Percentiles rank a stretch among this genome's conserved stretches.
phyloP scores from a whole-genome alignment of 2,797 vertebrate species.

The Amphiprion clarkii region DNA sequence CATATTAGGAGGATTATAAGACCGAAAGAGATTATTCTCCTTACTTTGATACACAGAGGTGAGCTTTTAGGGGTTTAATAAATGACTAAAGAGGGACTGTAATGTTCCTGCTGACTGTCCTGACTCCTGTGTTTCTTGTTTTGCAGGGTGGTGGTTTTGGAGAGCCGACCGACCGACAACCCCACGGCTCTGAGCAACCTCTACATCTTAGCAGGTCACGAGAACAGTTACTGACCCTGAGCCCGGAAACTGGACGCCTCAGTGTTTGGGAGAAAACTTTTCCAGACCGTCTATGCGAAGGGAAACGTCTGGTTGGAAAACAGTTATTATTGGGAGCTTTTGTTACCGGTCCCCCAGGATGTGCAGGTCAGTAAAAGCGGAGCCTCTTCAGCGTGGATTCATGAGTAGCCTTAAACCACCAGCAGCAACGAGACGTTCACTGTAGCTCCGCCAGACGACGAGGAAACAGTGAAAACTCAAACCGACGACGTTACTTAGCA shows the following conservation, averaged over 20 bases:
- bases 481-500: slow-evolving; percentile 77
- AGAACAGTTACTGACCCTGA: slow-evolving; percentile 94
- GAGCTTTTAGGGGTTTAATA: no score
- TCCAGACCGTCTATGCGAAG: slow-evolving; percentile 14
- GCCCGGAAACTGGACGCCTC: slow-evolving; percentile 3
- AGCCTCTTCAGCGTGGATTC: slow-evolving; percentile 33
- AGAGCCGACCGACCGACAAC: slow-evolving; percentile 96
- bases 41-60: no score
- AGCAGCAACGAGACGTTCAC: slow-evolving; percentile 35
- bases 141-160: slow-evolving; percentile 95
- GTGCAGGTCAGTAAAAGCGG: slow-evolving; percentile 40
- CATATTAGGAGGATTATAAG: no score
- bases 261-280: slow-evolving; percentile 39
- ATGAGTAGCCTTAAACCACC: slow-evolving; percentile 63
- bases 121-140: slow-evolving; percentile 38
- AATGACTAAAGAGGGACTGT: no score
- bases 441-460: slow-evolving; percentile 1
- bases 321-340: slow-evolving; percentile 32
- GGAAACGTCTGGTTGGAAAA: slow-evolving; percentile 28
- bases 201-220: slow-evolving; percentile 98
- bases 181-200: slow-evolving; percentile 97
- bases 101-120: no score
- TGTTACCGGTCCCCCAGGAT: slow-evolving; percentile 40
- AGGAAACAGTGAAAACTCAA: slow-evolving; percentile 47
- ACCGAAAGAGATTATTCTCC: no score